Base-by-base conservation (phyloP, 2,888 invertebrate species). In the Itoplectis maculator region DNA sequence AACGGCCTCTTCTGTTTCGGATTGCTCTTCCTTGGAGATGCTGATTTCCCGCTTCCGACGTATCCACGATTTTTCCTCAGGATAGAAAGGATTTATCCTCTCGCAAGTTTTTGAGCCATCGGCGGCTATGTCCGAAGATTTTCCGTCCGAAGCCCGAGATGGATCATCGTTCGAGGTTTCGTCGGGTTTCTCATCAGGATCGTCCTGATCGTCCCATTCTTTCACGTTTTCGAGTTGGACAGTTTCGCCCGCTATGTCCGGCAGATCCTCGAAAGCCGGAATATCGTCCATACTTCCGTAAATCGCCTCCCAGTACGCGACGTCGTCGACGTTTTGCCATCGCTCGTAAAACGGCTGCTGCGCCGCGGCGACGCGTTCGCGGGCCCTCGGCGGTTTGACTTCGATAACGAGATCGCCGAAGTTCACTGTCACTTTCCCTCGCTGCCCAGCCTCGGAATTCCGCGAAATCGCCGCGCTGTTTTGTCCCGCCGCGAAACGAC, bases 241-340 rank as follows among this genome's bases (percentile, higher is more conserved):
- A 2, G 72, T 69, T 7, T 65, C 56, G 7, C 79, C 78, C 8
- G 77, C 47, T 18, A 78, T 82, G 15, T 51, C 51, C 35, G 85
- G 77, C 18, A 47, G 68, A 56, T 73, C 68, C 2, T 85, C 83
- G 40, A 79, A 75, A n/a, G 66, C 73, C 45, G 73, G 84, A 66
- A 81, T 74, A 61, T 81, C 65, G 2, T 85, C 63, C 74, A 37
- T 45, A 8, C 76, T 74, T 2, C 80, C 80, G 45, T 84, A 82
- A 73, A 84, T 84, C 42, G 79, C 61, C 40, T 84, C 72, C 82
- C 80, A 82, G 59, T 85, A 80, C 3, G 68, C 72, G 54, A 49
- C 82, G 9, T 77, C 81, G 45, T 74, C 68, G 5, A 20, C 45
- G 18, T 20, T 29, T 15, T 65, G n/a, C 54, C 47, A 74, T 0